Conservation (phyloP, 2,797 vertebrate species). For the Tokudaia tokunoshimensis region DNA sequence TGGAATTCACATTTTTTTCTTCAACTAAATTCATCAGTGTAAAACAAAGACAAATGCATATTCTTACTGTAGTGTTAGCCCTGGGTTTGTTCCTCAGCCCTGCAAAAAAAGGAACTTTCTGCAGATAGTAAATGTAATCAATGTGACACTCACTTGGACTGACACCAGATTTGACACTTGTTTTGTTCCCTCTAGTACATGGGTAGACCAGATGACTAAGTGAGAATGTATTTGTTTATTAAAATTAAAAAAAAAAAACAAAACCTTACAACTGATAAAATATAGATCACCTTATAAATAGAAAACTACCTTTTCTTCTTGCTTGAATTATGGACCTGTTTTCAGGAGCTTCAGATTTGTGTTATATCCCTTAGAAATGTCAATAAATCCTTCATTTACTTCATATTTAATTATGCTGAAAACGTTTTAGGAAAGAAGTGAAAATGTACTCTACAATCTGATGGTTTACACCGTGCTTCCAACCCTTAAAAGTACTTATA, state of each 20-base stretch:
- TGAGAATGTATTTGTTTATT: constrained; percentile 50
- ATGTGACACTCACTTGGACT: no score
- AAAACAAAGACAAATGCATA: no score
- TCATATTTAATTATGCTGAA: constrained; percentile 45
- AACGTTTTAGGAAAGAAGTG: constrained; percentile 44
- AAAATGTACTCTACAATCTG: constrained; percentile 53
- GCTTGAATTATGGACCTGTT: constrained; percentile 81
- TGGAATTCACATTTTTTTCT: no score
- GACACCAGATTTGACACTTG: no score
- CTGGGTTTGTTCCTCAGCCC: no score
- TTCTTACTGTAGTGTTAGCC: no score
- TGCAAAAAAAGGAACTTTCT: no score
- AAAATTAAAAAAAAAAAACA: constrained; percentile 52
- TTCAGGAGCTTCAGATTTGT: constrained; percentile 72
- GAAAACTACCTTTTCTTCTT: constrained; percentile 45
- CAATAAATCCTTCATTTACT: constrained; percentile 21
- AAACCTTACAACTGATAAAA: constrained; percentile 54
- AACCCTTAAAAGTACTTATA: constrained; percentile 65
- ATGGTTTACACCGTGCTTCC: constrained; percentile 70
- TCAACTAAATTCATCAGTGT: no score
- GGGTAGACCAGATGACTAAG: no score
- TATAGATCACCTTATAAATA: constrained; percentile 59
- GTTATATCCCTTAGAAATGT: constrained; percentile 32
- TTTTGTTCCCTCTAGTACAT: no score
- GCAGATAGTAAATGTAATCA: no score